Percentiles rank a stretch among this genome's conserved stretches.
phyloP scores from a whole-genome alignment of 1,140 invertebrate genomes.

The Chrysomallon squamiferum region DNA sequence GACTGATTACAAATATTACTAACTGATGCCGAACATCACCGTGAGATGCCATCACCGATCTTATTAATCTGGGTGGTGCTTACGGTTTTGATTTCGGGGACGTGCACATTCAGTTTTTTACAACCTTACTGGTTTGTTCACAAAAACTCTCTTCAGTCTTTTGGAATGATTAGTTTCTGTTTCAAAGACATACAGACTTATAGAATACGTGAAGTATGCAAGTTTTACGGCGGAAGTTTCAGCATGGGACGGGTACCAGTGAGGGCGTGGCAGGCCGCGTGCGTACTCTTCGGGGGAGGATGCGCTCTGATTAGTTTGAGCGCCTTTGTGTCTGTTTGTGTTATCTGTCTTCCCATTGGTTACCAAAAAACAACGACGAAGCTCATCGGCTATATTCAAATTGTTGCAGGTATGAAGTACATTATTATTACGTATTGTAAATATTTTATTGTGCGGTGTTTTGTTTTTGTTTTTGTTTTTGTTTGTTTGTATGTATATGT shows the following conservation, averaged over 20 bases:
- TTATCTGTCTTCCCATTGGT: conserved; percentile 33
- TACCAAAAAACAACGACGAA: conserved; percentile 34
- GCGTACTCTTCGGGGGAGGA: conserved; percentile 52
- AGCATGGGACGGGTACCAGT: conserved; percentile 42
- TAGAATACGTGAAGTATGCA: neutral
- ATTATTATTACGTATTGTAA: too few species aligned
- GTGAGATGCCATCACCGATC: conserved; percentile 23
- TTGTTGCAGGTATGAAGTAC: conserved; percentile 45
- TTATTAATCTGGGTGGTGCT: conserved; percentile 46
- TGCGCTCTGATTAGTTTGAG: conserved; percentile 42
- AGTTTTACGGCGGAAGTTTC: conserved; percentile 46
- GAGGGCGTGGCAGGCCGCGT: conserved; percentile 49
- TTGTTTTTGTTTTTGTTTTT: too few species aligned
- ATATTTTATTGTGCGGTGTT: too few species aligned
- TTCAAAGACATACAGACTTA: neutral
- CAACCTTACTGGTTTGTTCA: conserved; percentile 56
- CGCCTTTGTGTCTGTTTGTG: conserved; percentile 29
- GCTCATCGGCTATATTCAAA: conserved; percentile 45
- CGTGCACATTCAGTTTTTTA: conserved; percentile 45
- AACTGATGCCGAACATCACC: too few species aligned
- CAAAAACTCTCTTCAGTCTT: conserved; percentile 23
- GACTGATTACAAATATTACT: too few species aligned
- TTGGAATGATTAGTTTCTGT: conserved; percentile 40
- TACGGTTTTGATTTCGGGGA: conserved; percentile 43
- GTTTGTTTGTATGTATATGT: too few species aligned